A percentile compares a stretch with the other conserved stretches of the same genome.
phyloP scores from a whole-genome alignment of 2,797 vertebrate species.

The Staurois parvus region DNA sequence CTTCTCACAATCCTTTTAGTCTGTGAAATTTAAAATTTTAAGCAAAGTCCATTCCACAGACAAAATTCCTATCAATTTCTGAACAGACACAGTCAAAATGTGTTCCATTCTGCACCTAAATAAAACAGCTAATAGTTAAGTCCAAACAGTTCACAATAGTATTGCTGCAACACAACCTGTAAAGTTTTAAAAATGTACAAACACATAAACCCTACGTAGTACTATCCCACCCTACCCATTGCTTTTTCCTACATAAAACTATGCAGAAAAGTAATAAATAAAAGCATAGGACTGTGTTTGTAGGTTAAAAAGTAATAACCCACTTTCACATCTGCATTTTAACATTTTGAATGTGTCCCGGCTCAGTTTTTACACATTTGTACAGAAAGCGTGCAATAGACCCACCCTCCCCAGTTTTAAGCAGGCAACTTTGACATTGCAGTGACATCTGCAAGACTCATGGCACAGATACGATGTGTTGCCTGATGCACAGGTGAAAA shows the following conservation, averaged over 20 bases:
- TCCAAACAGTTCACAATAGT: constrained; percentile 55
- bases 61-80: constrained; percentile 1
- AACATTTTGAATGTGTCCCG: constrained; percentile 26
- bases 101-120: constrained; percentile 7
- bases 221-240: constrained; percentile 12
- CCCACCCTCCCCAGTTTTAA: constrained; percentile 33
- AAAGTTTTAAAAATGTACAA: constrained; percentile 60
- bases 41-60: background rate
- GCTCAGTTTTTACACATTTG: constrained; percentile 41
- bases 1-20: background rate
- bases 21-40: background rate
- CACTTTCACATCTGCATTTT: constrained; percentile 33
- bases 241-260: constrained; percentile 64
- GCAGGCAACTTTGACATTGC: constrained; percentile 24
- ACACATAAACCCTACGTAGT: constrained; percentile 25
- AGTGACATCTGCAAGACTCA: constrained; percentile 41
- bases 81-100: constrained; percentile 2
- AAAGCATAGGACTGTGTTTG: constrained; percentile 21
- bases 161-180: constrained; percentile 69
- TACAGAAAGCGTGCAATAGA: constrained; percentile 34
- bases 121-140: constrained; percentile 10
- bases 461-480: constrained; percentile 53
- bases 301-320: background rate
- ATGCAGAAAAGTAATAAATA: constrained; percentile 28
- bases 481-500: constrained; percentile 12